Conservation (phyloP, 2,113 vertebrate genomes). For the Callaeas wilsoni region DNA sequence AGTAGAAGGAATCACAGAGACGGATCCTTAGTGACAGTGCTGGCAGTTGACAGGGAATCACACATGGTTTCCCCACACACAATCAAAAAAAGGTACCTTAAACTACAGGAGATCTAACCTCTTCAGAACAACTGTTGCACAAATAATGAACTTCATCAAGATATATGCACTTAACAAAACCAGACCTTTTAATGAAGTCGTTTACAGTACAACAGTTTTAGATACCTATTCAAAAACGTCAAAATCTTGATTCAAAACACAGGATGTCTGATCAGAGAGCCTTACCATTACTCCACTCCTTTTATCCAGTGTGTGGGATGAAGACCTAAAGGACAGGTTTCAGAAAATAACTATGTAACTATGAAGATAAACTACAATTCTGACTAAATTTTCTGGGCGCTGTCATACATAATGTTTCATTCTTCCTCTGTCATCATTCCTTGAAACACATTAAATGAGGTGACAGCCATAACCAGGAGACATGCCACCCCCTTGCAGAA, state of each 20-base stretch:
- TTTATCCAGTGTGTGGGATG: neutral
- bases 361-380: constrained; percentile 35
- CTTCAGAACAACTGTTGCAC: neutral
- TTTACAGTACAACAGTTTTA: neutral
- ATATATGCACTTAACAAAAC: neutral
- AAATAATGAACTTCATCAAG: neutral
- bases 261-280: neutral
- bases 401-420: constrained; percentile 4
- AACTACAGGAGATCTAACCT: neutral
- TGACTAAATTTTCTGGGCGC: constrained; percentile 18
- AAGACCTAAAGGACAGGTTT: constrained; percentile 36
- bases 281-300: neutral
- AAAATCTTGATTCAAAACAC: neutral
- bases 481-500: neutral
- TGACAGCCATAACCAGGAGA: constrained; percentile 32
- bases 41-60: neutral
- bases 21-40: neutral
- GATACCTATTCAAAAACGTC: neutral
- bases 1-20: neutral
- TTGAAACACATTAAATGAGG: neutral
- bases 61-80: neutral
- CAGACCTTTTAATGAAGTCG: neutral
- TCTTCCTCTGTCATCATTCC: neutral
- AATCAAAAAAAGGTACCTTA: neutral
- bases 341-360: constrained; percentile 40